phyloP scores from a whole-genome alignment of 1,140 invertebrate genomes.

The Ceratina calcarata region DNA sequence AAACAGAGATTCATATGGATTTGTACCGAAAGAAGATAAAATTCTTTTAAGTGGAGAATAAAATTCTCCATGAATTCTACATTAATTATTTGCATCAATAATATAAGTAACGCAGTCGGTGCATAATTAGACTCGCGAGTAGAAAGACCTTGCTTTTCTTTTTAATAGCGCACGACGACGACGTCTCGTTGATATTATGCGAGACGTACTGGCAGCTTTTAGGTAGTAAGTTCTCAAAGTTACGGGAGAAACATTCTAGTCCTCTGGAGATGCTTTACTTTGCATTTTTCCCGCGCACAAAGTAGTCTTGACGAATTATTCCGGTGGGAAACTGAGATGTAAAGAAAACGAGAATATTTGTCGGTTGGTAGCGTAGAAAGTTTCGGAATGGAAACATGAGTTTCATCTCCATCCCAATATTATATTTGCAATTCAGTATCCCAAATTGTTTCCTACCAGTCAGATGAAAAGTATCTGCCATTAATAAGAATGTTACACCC shows the following conservation, averaged over 20 bases:
- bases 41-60: too few species aligned
- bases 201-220: not conserved
- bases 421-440: too few species aligned
- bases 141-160: not conserved
- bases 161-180: not conserved
- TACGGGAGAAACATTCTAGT: conserved; percentile 17
- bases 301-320: conserved; percentile 42
- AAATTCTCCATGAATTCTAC: too few species aligned
- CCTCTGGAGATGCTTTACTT: conserved; percentile 40
- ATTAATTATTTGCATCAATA: too few species aligned
- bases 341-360: conserved; percentile 23
- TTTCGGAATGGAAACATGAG: conserved; percentile 1
- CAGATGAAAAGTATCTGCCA: too few species aligned
- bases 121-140: too few species aligned
- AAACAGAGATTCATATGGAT: too few species aligned
- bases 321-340: not conserved
- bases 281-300: conserved; percentile 29
- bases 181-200: not conserved
- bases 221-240: conserved; percentile 22
- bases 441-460: too few species aligned
- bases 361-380: not conserved
- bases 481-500: too few species aligned
- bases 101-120: too few species aligned
- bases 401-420: not conserved
- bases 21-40: too few species aligned